phyloP scores from a whole-genome alignment of 1,140 invertebrate genomes.

The Ips typographus region DNA sequence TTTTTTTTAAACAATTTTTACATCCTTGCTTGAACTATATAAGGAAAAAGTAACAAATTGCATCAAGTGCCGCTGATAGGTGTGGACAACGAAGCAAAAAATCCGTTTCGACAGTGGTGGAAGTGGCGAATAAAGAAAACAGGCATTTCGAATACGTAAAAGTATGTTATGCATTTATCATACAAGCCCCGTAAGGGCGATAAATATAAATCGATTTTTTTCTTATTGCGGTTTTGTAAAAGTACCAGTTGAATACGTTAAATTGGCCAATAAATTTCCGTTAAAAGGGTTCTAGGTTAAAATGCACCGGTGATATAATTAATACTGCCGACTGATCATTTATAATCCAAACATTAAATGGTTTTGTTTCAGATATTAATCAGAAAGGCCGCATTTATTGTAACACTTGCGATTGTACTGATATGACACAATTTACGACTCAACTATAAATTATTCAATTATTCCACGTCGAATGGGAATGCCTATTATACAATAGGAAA shows the following conservation, averaged over 20 bases:
- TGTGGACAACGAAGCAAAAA: background rate
- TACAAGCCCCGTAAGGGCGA: background rate
- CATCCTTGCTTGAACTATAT: background rate
- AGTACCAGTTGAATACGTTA: background rate
- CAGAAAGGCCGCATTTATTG: background rate
- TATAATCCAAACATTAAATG: constrained; percentile 6
- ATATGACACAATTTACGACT: constrained; percentile 3
- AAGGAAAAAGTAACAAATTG: constrained; percentile 1
- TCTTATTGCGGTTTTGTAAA: background rate
- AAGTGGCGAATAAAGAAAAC: background rate
- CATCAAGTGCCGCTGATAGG: background rate
- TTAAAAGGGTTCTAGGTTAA: background rate
- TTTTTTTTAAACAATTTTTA: background rate
- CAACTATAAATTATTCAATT: background rate
- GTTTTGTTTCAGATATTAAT: constrained; percentile 4
- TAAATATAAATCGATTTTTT: background rate
- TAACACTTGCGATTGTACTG: constrained; percentile 1
- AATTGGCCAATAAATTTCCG: background rate
- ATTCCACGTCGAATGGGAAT: too few species aligned
- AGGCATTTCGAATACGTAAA: background rate
- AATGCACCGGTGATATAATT: background rate
- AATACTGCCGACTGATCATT: background rate
- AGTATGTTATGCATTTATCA: background rate
- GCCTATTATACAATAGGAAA: too few species aligned
- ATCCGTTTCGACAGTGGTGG: background rate